A percentile compares a stretch with the other conserved stretches of the same genome.
Evolutionary conservation across 2,113 vertebrate species (phyloP).

Genomic region (Ciconia maguari): DNA sequence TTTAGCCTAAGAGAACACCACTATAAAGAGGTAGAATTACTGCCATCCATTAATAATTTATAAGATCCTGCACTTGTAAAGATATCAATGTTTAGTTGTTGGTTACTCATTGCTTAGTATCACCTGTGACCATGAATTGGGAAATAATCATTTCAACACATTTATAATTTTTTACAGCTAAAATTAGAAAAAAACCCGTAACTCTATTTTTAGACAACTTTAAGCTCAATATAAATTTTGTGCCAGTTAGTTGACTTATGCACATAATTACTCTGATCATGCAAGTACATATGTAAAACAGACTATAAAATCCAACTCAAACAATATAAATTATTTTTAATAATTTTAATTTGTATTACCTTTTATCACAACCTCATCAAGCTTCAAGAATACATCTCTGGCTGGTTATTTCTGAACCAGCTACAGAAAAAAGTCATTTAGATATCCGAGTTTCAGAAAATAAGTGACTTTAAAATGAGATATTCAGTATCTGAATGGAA

Average conservation of each 20-base stretch:
- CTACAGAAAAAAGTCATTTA: background rate
- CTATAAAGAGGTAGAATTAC: background rate
- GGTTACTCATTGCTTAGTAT: background rate
- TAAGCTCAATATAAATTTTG: background rate
- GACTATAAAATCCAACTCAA: background rate
- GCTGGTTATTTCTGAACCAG: background rate
- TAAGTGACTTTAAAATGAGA: background rate
- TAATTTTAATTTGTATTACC: background rate
- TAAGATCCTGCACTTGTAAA: background rate
- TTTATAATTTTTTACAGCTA: background rate
- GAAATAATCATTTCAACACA: background rate
- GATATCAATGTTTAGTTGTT: background rate
- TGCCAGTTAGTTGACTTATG: background rate
- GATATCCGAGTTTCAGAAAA: background rate
- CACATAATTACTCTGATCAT: background rate
- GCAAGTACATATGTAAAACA: background rate
- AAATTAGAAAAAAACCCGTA: background rate
- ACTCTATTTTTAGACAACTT: background rate
- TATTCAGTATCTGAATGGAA: background rate
- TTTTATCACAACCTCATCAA: background rate
- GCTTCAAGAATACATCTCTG: background rate
- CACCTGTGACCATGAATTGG: background rate
- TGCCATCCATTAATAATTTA: background rate
- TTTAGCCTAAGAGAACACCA: background rate
- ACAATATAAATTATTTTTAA: background rate